Conservation (phyloP, 2,113 vertebrate genomes). For the Pongo pygmaeus region DNA sequence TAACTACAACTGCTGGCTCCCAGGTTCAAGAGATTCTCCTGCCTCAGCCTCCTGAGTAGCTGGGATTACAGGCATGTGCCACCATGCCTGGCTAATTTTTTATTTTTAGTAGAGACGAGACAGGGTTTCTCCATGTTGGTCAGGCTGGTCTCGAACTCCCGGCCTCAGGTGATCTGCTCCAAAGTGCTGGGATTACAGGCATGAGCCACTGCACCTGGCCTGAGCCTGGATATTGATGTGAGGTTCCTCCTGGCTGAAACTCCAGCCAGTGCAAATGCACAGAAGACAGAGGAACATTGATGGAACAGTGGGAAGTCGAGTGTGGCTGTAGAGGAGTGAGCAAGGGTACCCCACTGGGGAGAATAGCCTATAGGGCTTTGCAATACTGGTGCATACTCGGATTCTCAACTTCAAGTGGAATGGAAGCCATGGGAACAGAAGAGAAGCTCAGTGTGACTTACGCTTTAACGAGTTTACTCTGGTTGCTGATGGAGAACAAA, state of each 20-base stretch:
- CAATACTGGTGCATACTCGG: not conserved
- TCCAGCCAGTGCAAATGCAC: not conserved
- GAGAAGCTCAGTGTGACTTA: not conserved
- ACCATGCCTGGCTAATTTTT: too few species aligned
- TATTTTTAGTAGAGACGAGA: too few species aligned
- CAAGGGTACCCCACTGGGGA: not conserved
- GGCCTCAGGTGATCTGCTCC: too few species aligned
- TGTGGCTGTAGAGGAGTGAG: not conserved
- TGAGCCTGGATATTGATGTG: not conserved
- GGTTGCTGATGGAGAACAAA: not conserved
- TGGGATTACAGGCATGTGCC: too few species aligned
- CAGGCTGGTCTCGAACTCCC: too few species aligned
- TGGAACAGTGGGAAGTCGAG: not conserved
- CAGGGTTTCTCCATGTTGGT: too few species aligned
- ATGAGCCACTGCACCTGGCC: not conserved
- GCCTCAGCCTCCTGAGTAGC: too few species aligned
- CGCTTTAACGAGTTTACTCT: not conserved
- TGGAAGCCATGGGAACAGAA: not conserved
- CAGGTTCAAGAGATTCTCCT: too few species aligned
- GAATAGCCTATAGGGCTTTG: not conserved
- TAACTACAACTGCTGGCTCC: too few species aligned
- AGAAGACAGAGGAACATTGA: not conserved
- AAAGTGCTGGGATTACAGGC: too few species aligned
- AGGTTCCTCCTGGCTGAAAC: not conserved
- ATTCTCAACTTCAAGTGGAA: not conserved